Percentiles rank a stretch among this genome's conserved stretches.
These are phyloP conservation scores for Morbakka virulenta DNA, from an alignment of 30 jellyfish, hydroid and myxozoan species.

Conservation along the genomic window DNA sequence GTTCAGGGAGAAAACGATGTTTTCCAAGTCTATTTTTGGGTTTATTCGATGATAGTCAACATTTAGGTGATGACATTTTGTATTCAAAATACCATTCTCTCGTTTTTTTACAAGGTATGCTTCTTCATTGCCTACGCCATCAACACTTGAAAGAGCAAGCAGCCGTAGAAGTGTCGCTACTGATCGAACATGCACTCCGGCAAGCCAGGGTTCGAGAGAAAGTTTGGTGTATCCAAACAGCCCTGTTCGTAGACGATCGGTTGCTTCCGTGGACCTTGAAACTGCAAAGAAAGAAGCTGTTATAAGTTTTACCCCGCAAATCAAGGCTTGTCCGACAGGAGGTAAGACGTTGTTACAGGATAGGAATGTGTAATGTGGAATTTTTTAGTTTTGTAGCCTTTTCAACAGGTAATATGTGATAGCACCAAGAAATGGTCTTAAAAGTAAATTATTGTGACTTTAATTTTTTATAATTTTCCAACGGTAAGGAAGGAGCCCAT, in stretches of 20 bases:
- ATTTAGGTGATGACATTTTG: too few species aligned
- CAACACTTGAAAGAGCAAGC: neutral
- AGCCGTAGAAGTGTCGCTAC: neutral
- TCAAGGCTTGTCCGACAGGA: slow-evolving; percentile 66
- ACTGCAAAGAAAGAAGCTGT: slow-evolving; percentile 62
- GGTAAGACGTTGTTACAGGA: slow-evolving; percentile 52
- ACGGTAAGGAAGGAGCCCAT: too few species aligned
- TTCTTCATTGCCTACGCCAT: neutral
- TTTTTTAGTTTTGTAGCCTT: too few species aligned
- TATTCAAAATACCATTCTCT: too few species aligned
- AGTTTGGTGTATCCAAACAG: neutral
- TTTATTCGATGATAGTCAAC: too few species aligned
- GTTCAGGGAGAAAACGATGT: too few species aligned
- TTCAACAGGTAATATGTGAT: too few species aligned
- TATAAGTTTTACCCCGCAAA: slow-evolving; percentile 75
- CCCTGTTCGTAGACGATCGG: slow-evolving; percentile 39
- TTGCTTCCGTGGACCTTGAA: slow-evolving; percentile 55
- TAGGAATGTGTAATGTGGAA: too few species aligned
- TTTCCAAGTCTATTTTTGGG: too few species aligned
- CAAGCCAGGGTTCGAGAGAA: neutral
- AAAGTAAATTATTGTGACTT: too few species aligned
- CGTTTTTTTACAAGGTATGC: neutral
- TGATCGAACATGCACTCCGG: neutral
- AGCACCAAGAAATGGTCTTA: too few species aligned
- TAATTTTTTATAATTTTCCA: too few species aligned